These are phyloP conservation scores for Aplysia californica DNA, from an alignment of 1,140 invertebrate species.

Conservation along the genomic window DNA sequence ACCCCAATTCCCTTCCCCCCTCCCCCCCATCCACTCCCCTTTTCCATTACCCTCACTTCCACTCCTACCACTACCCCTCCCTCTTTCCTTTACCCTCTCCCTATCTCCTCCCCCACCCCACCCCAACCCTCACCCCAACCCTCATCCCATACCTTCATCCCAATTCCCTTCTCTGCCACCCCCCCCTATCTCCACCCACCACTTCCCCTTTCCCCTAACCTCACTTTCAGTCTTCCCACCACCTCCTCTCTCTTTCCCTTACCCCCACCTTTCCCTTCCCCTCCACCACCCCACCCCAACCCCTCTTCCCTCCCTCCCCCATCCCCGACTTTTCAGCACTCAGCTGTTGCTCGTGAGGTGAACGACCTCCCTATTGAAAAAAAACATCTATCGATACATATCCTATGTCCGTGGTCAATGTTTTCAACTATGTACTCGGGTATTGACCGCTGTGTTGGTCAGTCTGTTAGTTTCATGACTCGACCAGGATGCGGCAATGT, in stretches of 20 bases:
- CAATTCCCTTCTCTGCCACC: background rate
- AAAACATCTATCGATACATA: too few species aligned
- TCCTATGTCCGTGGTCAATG: too few species aligned
- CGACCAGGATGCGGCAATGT: too few species aligned
- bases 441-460: too few species aligned
- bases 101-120: background rate
- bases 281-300: background rate
- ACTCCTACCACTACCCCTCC: background rate
- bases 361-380: too few species aligned
- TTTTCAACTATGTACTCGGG: too few species aligned
- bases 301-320: too few species aligned
- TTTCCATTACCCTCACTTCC: background rate
- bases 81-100: background rate
- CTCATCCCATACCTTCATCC: background rate
- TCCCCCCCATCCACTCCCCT: background rate
- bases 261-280: background rate
- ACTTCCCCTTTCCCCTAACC: background rate
- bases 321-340: too few species aligned
- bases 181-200: background rate
- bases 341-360: too few species aligned
- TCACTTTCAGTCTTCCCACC: background rate
- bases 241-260: conserved; percentile 6
- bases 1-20: background rate
- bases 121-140: background rate
- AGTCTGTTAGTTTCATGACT: too few species aligned